A percentile compares a stretch with the other conserved stretches of the same genome.
phyloP scores from a whole-genome alignment of 2,113 vertebrate genomes.

The Monarcha castaneiventris region DNA sequence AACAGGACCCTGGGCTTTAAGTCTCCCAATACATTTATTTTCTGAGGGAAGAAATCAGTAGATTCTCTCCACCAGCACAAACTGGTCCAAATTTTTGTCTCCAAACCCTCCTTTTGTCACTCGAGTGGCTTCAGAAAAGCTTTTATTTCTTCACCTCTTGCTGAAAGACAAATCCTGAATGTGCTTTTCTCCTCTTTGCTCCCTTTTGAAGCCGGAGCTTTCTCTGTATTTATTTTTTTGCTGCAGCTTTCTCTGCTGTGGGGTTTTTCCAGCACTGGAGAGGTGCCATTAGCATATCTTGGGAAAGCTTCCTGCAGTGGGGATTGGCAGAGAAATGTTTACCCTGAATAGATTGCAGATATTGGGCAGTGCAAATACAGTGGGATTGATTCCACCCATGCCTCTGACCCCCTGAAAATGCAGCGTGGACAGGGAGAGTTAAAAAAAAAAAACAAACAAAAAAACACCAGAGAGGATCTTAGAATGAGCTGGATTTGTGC shows the following conservation, averaged over 20 bases:
- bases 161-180: neutral
- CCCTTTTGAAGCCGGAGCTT: neutral
- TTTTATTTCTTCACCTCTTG: neutral
- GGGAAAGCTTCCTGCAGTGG: neutral
- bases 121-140: neutral
- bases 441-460: neutral
- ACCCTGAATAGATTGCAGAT: slow-evolving; percentile 42
- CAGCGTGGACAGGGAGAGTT: neutral
- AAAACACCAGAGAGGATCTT: neutral
- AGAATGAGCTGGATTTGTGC: neutral
- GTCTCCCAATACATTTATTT: neutral
- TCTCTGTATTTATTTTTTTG: neutral
- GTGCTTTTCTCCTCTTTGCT: neutral
- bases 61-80: neutral
- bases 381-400: neutral
- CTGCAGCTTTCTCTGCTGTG: neutral
- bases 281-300: neutral
- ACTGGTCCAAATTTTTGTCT: neutral
- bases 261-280: neutral
- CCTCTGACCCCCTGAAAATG: neutral
- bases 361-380: slow-evolving; percentile 12
- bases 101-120: neutral
- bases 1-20: neutral
- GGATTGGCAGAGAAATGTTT: slow-evolving; percentile 51
- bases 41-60: neutral